These are phyloP conservation scores for Xylota segnis DNA, from an alignment of 2,888 invertebrate genomes.

Conservation along the genomic window DNA sequence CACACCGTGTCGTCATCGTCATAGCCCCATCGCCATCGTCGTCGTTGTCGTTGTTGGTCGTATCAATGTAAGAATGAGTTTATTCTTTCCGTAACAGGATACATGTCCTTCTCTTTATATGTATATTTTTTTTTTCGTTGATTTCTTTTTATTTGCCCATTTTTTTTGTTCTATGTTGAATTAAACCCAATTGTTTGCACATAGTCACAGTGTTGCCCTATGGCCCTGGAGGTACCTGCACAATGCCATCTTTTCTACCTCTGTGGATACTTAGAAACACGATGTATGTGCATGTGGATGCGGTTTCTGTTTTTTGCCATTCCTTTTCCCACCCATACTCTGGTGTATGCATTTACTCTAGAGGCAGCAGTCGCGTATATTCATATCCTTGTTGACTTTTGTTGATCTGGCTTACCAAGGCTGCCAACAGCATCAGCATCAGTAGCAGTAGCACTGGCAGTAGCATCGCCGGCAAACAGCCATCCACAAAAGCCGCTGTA, in stretches of 20 bases:
- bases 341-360: slow-evolving; percentile 43
- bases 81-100: slow-evolving; percentile 56
- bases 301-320: neutral
- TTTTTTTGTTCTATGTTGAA: slow-evolving; percentile 50
- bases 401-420: slow-evolving; percentile 63
- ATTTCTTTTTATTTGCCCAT: neutral
- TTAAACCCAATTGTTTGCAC: slow-evolving; percentile 70
- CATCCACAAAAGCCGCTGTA: slow-evolving; percentile 8
- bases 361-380: slow-evolving; percentile 40
- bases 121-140: neutral
- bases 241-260: slow-evolving; percentile 25
- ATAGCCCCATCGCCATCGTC: neutral
- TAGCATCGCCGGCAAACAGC: slow-evolving; percentile 3
- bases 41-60: slow-evolving; percentile 30
- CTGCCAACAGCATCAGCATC: slow-evolving; percentile 8
- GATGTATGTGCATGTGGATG: neutral
- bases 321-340: slow-evolving; percentile 13
- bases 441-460: no score
- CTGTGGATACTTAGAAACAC: slow-evolving; percentile 10
- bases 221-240: slow-evolving; percentile 7
- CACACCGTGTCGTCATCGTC: slow-evolving; percentile 23
- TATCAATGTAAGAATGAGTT: slow-evolving; percentile 59
- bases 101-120: slow-evolving; percentile 40
- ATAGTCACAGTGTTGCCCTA: slow-evolving; percentile 44
- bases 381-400: slow-evolving; percentile 69